Evolutionary conservation across 1,140 invertebrate genomes (phyloP).

Genomic region (Brachionus rubens): DNA sequence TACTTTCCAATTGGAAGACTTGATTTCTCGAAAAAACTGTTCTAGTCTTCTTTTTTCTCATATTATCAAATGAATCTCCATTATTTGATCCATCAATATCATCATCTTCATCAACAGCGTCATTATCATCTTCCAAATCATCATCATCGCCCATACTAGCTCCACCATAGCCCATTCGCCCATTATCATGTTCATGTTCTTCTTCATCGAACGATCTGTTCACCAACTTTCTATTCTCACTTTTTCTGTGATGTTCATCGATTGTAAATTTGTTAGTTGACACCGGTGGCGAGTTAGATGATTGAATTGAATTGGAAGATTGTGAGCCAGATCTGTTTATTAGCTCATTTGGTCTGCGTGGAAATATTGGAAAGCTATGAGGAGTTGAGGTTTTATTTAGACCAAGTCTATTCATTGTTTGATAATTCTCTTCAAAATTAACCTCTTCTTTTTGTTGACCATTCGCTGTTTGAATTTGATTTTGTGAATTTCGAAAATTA

Average conservation of each 20-base stretch:
- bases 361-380: too few species aligned
- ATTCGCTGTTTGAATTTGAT: not conserved
- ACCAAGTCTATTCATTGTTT: not conserved
- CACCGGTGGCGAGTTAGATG: not conserved
- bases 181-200: not conserved
- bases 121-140: conserved; percentile 1
- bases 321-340: not conserved
- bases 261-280: not conserved
- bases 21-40: conserved; percentile 88
- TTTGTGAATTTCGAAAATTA: not conserved
- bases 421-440: not conserved
- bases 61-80: conserved; percentile 32
- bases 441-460: not conserved
- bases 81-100: conserved; percentile 36
- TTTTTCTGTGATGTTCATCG: not conserved
- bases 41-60: conserved; percentile 90
- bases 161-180: not conserved
- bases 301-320: not conserved
- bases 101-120: not conserved
- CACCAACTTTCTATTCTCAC: not conserved
- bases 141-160: conserved; percentile 27
- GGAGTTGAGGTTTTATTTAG: not conserved
- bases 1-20: conserved; percentile 93
- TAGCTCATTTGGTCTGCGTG: too few species aligned
- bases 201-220: conserved; percentile 6